These are phyloP conservation scores for Drosophila affinis DNA, from an alignment of 2,888 invertebrate species.

Conservation along the genomic window DNA sequence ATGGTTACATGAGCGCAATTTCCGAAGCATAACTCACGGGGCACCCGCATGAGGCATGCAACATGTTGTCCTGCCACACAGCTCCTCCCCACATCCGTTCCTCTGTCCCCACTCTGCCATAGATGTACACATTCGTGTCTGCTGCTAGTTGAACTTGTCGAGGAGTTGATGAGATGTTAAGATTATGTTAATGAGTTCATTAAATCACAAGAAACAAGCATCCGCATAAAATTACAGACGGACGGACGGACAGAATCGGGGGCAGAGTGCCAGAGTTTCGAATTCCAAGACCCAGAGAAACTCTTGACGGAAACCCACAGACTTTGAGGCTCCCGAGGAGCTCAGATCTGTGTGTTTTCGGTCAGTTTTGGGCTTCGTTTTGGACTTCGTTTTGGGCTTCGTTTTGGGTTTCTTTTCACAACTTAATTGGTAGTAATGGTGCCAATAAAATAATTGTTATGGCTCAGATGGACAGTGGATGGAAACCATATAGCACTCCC, in stretches of 20 bases:
- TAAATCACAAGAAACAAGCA: conserved; percentile 66
- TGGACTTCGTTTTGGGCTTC: not conserved
- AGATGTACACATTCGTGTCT: conserved; percentile 21
- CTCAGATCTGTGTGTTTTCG: not conserved
- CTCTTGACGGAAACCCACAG: not conserved
- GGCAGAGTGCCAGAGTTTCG: not conserved
- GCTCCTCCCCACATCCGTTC: not conserved
- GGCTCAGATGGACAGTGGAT: too few relatives aligned
- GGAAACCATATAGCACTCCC: too few relatives aligned
- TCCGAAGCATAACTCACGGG: conserved; percentile 64
- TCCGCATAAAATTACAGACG: conserved; percentile 33
- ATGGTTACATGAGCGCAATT: conserved; percentile 67
- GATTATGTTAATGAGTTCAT: conserved; percentile 78
- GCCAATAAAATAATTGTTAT: not conserved
- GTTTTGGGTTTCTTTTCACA: not conserved
- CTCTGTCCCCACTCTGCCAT: not conserved
- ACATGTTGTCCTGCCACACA: conserved; percentile 58
- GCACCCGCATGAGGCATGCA: conserved; percentile 48
- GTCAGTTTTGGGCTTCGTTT: not conserved
- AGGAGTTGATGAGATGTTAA: conserved; percentile 73
- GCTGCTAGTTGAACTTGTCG: conserved; percentile 51
- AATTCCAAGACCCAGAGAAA: not conserved
- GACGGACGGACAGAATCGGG: not conserved
- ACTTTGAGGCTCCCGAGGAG: not conserved
- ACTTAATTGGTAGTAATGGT: not conserved